A percentile compares a stretch with the other conserved stretches of the same genome.
Conservation (phyloP, 37 sponge, comb jelly and placozoan species). For the Crambe crambe region DNA sequence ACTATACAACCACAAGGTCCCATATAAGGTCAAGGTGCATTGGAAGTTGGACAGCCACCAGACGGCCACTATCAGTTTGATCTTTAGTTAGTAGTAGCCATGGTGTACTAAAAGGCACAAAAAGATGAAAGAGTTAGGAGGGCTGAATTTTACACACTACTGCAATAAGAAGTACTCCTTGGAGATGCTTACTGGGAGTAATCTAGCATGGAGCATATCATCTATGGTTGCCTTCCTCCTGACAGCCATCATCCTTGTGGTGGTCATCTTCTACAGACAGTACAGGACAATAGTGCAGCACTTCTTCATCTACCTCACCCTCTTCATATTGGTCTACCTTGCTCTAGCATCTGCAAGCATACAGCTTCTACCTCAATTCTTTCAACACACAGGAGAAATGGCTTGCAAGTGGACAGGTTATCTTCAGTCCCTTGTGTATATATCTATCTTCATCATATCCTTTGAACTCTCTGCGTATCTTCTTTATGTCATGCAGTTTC, state of each 20-base stretch:
- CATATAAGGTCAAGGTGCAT: too few species aligned
- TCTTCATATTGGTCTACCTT: background rate
- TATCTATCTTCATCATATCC: background rate
- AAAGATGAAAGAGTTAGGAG: too few species aligned
- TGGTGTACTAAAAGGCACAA: too few species aligned
- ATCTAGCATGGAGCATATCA: background rate
- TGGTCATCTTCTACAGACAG: background rate
- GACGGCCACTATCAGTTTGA: too few species aligned
- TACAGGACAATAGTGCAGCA: background rate
- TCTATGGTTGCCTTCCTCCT: background rate
- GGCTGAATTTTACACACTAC: background rate
- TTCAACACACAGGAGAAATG: background rate
- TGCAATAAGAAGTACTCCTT: background rate
- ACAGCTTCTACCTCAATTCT: background rate
- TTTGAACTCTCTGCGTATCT: background rate
- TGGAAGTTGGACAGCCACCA: too few species aligned
- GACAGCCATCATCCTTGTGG: background rate
- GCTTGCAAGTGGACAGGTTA: background rate
- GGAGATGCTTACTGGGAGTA: background rate
- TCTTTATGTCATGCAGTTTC: slow-evolving; percentile 1
- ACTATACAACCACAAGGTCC: too few species aligned
- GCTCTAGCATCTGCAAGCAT: background rate
- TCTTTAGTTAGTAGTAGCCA: too few species aligned
- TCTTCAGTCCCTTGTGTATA: too few species aligned
- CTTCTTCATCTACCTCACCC: slow-evolving; percentile 5